Evolutionary conservation across 1,140 invertebrate genomes (phyloP).

Genomic region (Leptopilina boulardi): DNA sequence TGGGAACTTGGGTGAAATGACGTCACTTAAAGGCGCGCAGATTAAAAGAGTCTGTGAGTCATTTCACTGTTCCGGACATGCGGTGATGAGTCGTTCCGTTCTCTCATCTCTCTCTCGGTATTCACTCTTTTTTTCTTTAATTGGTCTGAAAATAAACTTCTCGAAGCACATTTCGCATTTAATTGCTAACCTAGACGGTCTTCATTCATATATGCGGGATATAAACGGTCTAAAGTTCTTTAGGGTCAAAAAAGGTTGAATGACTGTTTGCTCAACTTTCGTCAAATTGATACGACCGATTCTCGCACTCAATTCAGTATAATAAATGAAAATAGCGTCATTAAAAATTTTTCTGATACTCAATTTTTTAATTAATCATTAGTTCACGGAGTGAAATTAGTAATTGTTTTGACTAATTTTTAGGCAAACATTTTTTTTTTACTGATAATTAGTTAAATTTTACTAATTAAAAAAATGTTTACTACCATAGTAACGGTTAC

Average conservation of each 20-base stretch:
- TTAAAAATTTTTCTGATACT: neutral
- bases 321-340: neutral
- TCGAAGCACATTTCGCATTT: constrained; percentile 21
- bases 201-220: constrained; percentile 17
- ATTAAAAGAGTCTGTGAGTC: constrained; percentile 31
- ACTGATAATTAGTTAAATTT: too few relatives aligned
- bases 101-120: neutral
- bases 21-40: constrained; percentile 12
- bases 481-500: too few relatives aligned
- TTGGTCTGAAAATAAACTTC: constrained; percentile 33
- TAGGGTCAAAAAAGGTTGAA: constrained; percentile 2
- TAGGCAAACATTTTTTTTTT: too few relatives aligned
- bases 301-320: constrained; percentile 15
- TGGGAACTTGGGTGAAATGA: constrained; percentile 41
- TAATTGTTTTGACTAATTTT: too few relatives aligned
- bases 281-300: neutral
- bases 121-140: constrained; percentile 11
- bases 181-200: constrained; percentile 29
- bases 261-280: constrained; percentile 29
- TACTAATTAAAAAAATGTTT: too few relatives aligned
- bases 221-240: constrained; percentile 6
- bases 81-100: constrained; percentile 27
- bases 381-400: too few relatives aligned
- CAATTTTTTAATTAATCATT: too few relatives aligned
- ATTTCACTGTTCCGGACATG: constrained; percentile 29